phyloP scores from a whole-genome alignment of 2,888 invertebrate genomes.

The Hydrotaea cyrtoneurina region DNA sequence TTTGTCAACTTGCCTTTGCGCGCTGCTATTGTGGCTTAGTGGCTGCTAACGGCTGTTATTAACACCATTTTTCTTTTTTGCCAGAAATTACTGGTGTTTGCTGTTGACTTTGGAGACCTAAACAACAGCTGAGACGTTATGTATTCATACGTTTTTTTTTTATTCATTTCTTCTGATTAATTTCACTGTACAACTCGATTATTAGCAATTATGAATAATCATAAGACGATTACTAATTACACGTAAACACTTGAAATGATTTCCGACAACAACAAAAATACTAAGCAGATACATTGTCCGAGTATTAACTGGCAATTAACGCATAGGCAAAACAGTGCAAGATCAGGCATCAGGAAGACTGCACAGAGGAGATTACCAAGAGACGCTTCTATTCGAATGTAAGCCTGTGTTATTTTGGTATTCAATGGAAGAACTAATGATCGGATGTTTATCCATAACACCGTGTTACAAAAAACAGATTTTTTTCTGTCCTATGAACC shows the following conservation, averaged over 20 bases:
- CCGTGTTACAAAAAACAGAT: too few relatives aligned
- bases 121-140: neutral
- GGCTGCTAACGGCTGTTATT: constrained; percentile 74
- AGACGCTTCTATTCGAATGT: too few relatives aligned
- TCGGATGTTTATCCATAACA: too few relatives aligned
- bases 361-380: too few relatives aligned
- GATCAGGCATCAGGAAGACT: too few relatives aligned
- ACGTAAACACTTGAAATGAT: neutral
- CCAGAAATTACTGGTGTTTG: constrained; percentile 21
- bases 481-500: too few relatives aligned
- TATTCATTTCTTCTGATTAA: neutral
- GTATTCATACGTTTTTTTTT: neutral
- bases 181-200: neutral
- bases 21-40: too few relatives aligned
- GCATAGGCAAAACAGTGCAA: neutral
- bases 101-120: neutral
- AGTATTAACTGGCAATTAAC: neutral
- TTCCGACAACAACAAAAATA: neutral
- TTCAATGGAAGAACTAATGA: too few relatives aligned
- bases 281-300: neutral
- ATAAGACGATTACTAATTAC: constrained; percentile 11
- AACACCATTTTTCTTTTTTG: constrained; percentile 73
- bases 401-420: too few relatives aligned
- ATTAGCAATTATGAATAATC: constrained; percentile 37
- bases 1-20: constrained; percentile 31